phyloP scores from a whole-genome alignment of 2,113 vertebrate species.

The Sitta europaea region DNA sequence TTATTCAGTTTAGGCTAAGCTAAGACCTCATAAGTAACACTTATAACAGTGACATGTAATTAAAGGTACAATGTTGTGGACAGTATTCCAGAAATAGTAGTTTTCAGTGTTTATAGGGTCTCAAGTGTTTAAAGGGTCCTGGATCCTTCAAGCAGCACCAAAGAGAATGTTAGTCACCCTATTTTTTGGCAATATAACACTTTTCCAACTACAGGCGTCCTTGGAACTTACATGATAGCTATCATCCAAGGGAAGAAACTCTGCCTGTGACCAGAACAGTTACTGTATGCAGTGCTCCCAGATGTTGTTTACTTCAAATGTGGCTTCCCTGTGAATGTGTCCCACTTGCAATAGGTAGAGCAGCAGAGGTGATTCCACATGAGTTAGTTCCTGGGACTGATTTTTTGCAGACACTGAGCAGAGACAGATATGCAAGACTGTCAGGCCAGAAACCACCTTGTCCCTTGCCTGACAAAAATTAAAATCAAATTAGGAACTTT shows the following conservation, averaged over 20 bases:
- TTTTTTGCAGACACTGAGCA: neutral
- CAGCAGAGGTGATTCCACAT: neutral
- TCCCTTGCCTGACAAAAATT: neutral
- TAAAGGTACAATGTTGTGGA: neutral
- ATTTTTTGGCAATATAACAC: neutral
- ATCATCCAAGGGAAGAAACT: slow-evolving; percentile 1
- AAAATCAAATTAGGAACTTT: neutral
- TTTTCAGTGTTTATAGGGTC: neutral
- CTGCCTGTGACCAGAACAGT: neutral
- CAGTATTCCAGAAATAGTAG: neutral
- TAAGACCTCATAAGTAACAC: neutral
- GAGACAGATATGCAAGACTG: neutral
- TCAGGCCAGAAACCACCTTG: neutral
- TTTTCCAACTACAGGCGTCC: neutral
- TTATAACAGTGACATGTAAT: neutral
- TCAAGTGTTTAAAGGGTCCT: neutral
- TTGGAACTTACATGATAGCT: neutral
- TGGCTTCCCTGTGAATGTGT: neutral
- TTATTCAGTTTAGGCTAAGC: neutral
- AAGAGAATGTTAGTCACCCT: neutral
- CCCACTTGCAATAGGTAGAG: neutral
- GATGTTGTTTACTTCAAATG: slow-evolving; percentile 35
- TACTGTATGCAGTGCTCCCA: slow-evolving; percentile 23
- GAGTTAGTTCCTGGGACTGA: neutral
- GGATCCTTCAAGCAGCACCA: neutral